Evolutionary conservation across 2,797 vertebrate species (phyloP), one percentile per base, ranked within the genome.

Genomic region (Halcyon smyrnensis): DNA sequence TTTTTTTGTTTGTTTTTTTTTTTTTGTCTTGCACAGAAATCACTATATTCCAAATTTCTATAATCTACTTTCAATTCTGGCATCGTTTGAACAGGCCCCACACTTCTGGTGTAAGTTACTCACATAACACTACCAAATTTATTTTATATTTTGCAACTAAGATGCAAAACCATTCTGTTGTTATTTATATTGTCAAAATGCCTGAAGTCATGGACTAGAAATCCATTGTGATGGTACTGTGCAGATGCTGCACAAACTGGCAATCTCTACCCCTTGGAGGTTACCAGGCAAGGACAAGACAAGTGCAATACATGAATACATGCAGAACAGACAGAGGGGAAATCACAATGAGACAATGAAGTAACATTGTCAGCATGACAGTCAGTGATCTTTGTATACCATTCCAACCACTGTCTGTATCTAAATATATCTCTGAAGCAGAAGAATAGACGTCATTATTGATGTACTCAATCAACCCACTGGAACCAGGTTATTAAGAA

Each of bases 271-370:
- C 68, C 70, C 41, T 88, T 4, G 1, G 84, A 92, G 94, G 94
- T 84, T 91, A 94, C 80, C 50, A 84, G 74, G 83, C 83, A 97
- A 95, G 88, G 92, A 82, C 73, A 85, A 77, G 84, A 85, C 87
- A 91, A 90, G 63, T 62, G 76, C 95, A 95, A 94, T n/a, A 91
- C 50, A 87, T 63, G 65, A 87, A 94, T 41, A 94, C 50, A 82
- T 65, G 46, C 59, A 93, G 74, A 93, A 94, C 5, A 93, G 84
- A 84, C 28, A 78, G 83, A 62, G 23, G 45, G 39, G 76, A 89
- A 96, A 93, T 80, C 79, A 90, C 59, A 79, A 73, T 51, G 70
- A 95, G 70, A 94, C 85, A 81, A 89, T 60, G 67, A 94, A 90
- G 77, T 63, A 93, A 92, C 83, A 63, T 5, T 59, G 80, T 84